Base-by-base conservation (phyloP, 2,797 vertebrate genomes). In the Intellagama lesueurii region DNA sequence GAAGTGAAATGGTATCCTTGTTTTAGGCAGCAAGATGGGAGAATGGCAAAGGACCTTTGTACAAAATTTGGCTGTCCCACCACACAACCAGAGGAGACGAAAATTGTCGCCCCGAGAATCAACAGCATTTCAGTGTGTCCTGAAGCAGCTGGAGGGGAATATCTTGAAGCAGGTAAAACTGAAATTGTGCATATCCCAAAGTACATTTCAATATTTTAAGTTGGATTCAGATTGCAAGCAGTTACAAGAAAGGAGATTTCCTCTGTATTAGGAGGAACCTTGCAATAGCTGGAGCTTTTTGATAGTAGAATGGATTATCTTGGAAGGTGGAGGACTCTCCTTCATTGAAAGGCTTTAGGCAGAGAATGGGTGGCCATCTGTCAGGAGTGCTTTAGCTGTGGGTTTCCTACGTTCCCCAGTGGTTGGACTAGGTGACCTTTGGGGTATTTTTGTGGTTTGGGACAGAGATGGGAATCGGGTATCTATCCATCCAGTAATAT, bases 31-130 rank as follows among this genome's bases (percentile, higher is more conserved):
- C 82, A 81, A 69, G 22, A 97, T 97, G 97, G 89, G 87, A 0
- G 94, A 96, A 91, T 98, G 98, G 98, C 96, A 92, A 49, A 87
- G 80, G 64, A 47, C 94, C 89, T 98, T 98, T 77, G 66, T 93
- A 30, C 95, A 93, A 56, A 95, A 91, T 75, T 94, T 95, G 3
- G 28, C 95, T 1, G 90, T 98, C 7, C 98, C 98, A 0, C 97
- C 98, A 0, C 97, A 97, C 89, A 87, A 95, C 0, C 98, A 97
- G 91, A 97, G 97, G 0, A 90, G 94, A 0, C 96, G 97, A 22
- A 93, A 95, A 83, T 95, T 95, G 1, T 95, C 95, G 0, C 72
- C 32, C 6, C 96, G 95, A 19, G 93, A 91, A 28, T 97, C 97
- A 0, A 83, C 89, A 0, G 97, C 97, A 0, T 97, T 98, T 81